Evolutionary conservation across 2,888 invertebrate species (phyloP).

Genomic region (Drosophila limbata): DNA sequence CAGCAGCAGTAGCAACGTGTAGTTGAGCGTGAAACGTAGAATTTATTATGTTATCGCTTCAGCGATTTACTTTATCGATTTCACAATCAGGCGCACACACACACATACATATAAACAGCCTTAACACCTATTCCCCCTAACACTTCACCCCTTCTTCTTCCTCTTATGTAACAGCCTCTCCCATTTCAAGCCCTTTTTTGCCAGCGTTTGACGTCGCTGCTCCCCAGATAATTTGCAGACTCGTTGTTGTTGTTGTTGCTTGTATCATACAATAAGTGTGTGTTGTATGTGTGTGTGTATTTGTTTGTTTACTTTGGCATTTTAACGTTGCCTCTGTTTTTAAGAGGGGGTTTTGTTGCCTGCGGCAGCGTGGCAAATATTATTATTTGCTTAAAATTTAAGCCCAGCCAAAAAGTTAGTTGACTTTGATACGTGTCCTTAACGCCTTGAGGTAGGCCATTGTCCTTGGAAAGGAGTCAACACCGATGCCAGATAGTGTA

Average conservation of each 20-base stretch:
- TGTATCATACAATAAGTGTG: slow-evolving; percentile 21
- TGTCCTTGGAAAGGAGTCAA: slow-evolving; percentile 19
- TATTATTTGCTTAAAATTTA: slow-evolving; percentile 77
- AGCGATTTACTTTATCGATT: slow-evolving; percentile 82
- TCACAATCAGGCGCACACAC: slow-evolving; percentile 66
- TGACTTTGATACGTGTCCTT: slow-evolving; percentile 64
- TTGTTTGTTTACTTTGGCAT: slow-evolving; percentile 59
- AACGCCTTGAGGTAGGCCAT: slow-evolving; percentile 37
- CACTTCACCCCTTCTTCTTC: neutral
- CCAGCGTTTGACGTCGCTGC: slow-evolving; percentile 43
- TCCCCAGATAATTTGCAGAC: slow-evolving; percentile 73
- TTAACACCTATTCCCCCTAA: slow-evolving; percentile 25
- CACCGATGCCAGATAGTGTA: neutral
- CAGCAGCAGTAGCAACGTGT: slow-evolving; percentile 36
- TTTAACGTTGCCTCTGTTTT: slow-evolving; percentile 49
- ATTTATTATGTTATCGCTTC: slow-evolving; percentile 81
- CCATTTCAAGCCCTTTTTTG: slow-evolving; percentile 38
- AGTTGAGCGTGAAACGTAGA: slow-evolving; percentile 77
- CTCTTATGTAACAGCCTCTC: slow-evolving; percentile 7
- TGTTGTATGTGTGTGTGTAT: slow-evolving; percentile 33
- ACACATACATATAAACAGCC: slow-evolving; percentile 23
- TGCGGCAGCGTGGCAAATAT: slow-evolving; percentile 69
- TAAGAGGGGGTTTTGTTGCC: slow-evolving; percentile 28
- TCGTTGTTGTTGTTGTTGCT: slow-evolving; percentile 27
- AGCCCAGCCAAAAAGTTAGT: slow-evolving; percentile 49